Evolutionary conservation across 2,113 vertebrate genomes (phyloP).

Genomic region (Choloepus hoffmanni): DNA sequence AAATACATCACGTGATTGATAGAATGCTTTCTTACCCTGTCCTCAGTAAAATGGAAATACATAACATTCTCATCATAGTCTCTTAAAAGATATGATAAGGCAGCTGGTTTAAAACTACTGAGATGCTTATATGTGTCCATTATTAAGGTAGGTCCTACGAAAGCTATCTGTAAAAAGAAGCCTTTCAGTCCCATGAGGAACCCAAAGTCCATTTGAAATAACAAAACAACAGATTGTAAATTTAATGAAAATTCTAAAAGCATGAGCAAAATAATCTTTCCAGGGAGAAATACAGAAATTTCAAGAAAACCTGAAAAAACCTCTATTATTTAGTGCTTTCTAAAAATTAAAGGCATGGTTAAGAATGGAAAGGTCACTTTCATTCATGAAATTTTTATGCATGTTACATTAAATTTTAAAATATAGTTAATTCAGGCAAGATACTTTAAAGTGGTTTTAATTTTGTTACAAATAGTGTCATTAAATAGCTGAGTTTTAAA

Average conservation of each 20-base stretch:
- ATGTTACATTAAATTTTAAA: neutral
- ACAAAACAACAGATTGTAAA: neutral
- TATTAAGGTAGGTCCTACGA: neutral
- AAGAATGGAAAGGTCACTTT: neutral
- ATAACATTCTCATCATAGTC: neutral
- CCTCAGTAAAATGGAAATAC: neutral
- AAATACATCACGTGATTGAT: neutral
- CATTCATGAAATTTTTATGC: neutral
- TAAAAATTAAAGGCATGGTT: neutral
- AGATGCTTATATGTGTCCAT: neutral
- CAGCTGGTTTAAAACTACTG: neutral
- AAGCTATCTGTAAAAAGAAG: neutral
- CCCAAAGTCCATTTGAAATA: neutral
- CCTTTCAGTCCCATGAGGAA: neutral
- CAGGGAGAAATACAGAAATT: neutral
- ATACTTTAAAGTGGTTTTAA: neutral
- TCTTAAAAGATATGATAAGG: neutral
- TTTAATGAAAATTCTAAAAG: neutral
- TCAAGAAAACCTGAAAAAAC: neutral
- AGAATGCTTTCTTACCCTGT: neutral
- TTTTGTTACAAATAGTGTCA: neutral
- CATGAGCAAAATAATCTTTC: slow-evolving; percentile 7
- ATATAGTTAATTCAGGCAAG: neutral
- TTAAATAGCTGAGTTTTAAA: neutral
- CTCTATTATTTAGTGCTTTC: neutral